Evolutionary conservation across 2,888 invertebrate species (phyloP).

Genomic region (Koerneria pararmatus): DNA sequence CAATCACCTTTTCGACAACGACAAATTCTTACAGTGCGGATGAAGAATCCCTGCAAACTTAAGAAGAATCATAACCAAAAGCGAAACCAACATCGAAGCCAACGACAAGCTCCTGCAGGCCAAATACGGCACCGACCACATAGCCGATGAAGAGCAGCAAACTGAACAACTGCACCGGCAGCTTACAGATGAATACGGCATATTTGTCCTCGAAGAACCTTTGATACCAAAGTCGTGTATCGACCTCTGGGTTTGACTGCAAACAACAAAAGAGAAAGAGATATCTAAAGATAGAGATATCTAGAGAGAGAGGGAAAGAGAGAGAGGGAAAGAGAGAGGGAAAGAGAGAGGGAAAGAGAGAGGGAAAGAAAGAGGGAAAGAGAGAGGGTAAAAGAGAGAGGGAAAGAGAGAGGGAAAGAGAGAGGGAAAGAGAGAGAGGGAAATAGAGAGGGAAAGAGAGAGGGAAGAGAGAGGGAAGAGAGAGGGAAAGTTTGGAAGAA

Average conservation of each 20-base stretch:
- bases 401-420: slow-evolving; percentile 23
- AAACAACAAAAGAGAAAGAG: slow-evolving; percentile 7
- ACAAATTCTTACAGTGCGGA: too few species aligned
- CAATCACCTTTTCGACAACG: too few species aligned
- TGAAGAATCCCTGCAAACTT: too few species aligned
- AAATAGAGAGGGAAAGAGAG: slow-evolving; percentile 24
- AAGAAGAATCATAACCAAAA: not conserved
- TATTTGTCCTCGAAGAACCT: slow-evolving; percentile 44
- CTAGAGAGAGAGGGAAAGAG: slow-evolving; percentile 23
- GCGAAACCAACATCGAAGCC: slow-evolving; percentile 46
- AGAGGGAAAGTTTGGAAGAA: too few species aligned
- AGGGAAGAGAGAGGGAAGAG: slow-evolving; percentile 24
- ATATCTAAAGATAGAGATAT: slow-evolving; percentile 22
- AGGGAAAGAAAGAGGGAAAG: slow-evolving; percentile 24
- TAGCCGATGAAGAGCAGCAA: slow-evolving; percentile 36
- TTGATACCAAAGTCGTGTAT: slow-evolving; percentile 45
- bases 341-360: slow-evolving; percentile 24
- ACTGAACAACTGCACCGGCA: slow-evolving; percentile 25
- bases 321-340: slow-evolving; percentile 24
- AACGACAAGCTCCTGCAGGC: slow-evolving; percentile 37
- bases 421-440: slow-evolving; percentile 23
- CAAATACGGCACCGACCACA: slow-evolving; percentile 30
- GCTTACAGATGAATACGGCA: slow-evolving; percentile 18
- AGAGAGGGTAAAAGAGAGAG: too few species aligned
- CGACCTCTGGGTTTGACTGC: not conserved